Percentiles rank a stretch among this genome's conserved stretches.
These are phyloP conservation scores for Paraescarpia echinospica DNA, from an alignment of 1,140 invertebrate species.

Conservation along the genomic window DNA sequence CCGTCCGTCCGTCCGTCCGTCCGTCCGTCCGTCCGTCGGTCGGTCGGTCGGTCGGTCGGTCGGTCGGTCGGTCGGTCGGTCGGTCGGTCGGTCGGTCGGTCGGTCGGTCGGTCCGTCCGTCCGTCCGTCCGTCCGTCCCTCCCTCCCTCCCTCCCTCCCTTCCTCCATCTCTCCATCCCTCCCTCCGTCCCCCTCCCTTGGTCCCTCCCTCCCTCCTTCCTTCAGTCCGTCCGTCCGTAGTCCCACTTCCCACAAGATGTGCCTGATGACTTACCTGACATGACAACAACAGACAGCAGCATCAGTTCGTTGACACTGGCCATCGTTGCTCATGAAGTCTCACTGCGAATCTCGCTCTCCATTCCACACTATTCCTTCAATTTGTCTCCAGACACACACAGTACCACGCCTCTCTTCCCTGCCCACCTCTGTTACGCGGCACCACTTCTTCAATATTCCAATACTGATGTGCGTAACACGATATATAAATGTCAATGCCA, in stretches of 20 bases:
- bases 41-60: background rate
- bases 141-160: no score
- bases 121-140: background rate
- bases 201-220: no score
- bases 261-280: background rate
- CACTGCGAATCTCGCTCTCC: background rate
- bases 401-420: background rate
- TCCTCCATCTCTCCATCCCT: no score
- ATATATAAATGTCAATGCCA: background rate
- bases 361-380: background rate
- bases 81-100: background rate
- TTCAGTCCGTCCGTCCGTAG: background rate
- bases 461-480: background rate
- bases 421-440: background rate
- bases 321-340: background rate
- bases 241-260: no score
- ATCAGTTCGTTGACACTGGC: background rate
- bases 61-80: background rate
- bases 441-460: background rate
- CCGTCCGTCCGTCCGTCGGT: background rate
- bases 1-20: background rate
- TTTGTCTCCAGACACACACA: background rate
- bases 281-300: background rate
- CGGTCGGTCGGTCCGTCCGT: background rate
- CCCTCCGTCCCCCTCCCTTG: no score